These are phyloP conservation scores for Corythornis madagascariensis DNA, from an alignment of 2,113 vertebrate genomes.

Conservation along the genomic window DNA sequence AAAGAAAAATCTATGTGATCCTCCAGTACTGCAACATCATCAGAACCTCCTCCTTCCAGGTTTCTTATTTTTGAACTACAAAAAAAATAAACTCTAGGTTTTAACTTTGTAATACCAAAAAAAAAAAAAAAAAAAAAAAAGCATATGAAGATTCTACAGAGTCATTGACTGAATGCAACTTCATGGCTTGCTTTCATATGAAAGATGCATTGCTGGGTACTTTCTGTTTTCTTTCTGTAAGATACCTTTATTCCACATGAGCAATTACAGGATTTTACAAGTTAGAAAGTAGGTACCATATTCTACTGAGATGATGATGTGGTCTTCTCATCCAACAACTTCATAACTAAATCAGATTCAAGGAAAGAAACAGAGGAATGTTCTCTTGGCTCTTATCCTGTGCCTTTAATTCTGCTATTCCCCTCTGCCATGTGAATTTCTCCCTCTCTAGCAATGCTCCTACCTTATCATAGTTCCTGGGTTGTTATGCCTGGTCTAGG, in stretches of 20 bases:
- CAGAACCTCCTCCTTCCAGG: slow-evolving; percentile 28
- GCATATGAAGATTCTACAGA: background rate
- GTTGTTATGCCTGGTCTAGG: background rate
- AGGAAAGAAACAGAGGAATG: background rate
- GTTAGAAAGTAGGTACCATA: background rate
- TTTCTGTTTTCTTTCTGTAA: background rate
- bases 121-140: background rate
- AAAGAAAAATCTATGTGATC: slow-evolving; percentile 81
- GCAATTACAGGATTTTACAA: background rate
- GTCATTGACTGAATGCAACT: background rate
- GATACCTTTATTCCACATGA: background rate
- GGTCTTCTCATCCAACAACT: background rate
- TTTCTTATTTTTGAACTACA: slow-evolving; percentile 73
- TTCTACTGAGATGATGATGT: background rate
- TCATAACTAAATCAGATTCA: background rate
- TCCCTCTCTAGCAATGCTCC: background rate
- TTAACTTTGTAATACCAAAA: background rate
- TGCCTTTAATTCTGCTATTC: background rate
- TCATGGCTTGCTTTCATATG: background rate
- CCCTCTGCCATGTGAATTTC: background rate
- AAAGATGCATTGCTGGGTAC: background rate
- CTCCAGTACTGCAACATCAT: slow-evolving; percentile 74
- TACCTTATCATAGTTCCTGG: background rate
- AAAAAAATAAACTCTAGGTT: background rate
- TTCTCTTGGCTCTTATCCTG: background rate